Conservation (phyloP, 2,888 invertebrate species). For the Drosophila picticornis region DNA sequence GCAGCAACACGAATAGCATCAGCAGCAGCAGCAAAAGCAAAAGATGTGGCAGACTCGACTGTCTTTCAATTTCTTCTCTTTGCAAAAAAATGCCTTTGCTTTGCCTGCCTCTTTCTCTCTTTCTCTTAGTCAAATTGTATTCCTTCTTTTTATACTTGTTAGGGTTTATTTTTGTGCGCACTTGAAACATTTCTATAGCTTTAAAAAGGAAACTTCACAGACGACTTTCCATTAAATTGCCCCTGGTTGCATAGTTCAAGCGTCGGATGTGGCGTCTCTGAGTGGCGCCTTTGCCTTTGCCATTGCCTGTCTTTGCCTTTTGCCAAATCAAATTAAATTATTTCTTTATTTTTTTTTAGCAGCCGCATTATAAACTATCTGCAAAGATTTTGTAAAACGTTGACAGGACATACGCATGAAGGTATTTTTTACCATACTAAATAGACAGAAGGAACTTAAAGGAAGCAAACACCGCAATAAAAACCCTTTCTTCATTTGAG, state of each 20-base stretch:
- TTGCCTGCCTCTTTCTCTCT: conserved; percentile 24
- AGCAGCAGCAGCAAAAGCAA: conserved; percentile 21
- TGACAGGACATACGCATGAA: background rate
- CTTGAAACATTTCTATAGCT: conserved; percentile 67
- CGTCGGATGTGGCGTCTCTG: conserved; percentile 14
- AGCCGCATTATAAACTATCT: conserved; percentile 10
- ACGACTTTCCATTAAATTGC: conserved; percentile 70
- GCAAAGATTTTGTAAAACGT: background rate
- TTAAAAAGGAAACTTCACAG: conserved; percentile 69
- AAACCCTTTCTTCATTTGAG: background rate
- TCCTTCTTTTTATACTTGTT: conserved; percentile 27
- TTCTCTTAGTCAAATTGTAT: conserved; percentile 25
- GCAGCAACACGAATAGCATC: background rate
- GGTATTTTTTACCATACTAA: background rate
- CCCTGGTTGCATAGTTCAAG: conserved; percentile 53
- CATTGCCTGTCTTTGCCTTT: background rate
- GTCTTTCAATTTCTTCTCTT: conserved; percentile 69
- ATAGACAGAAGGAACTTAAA: background rate
- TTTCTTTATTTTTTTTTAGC: conserved; percentile 41
- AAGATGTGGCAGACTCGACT: conserved; percentile 46
- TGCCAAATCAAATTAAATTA: conserved; percentile 66
- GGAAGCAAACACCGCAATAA: background rate
- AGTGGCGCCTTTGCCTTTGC: conserved; percentile 20
- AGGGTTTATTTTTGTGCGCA: conserved; percentile 44
- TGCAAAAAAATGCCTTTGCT: conserved; percentile 68